Base-by-base conservation (phyloP, 2,888 invertebrate genomes). In the Caenorhabditis zanzibari region DNA sequence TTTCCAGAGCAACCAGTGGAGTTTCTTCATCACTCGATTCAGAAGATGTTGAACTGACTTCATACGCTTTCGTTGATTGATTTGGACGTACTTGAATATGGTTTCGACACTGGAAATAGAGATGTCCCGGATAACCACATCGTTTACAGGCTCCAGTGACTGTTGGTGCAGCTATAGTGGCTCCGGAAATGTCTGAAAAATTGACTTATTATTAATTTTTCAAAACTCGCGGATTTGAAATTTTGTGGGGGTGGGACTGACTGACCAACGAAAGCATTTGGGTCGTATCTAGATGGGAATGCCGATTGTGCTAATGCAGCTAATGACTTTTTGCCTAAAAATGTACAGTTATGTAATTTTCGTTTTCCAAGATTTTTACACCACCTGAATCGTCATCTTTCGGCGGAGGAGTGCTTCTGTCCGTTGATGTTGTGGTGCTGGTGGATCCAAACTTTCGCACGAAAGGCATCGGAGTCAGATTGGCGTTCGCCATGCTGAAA, bases 31-130 rank as follows among this genome's bases (percentile, higher is more conserved):
- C 92, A 69, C 90, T 90, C 88, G 93, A 93, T 4, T 93, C 93
- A 74, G 93, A 93, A 28, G 93, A 93, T 66, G 93, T 93, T 82
- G 93, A 93, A n/a, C 93, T 93, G 82, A 94, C 93, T 44, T 93
- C 90, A 4, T 93, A 90, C 10, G 93, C 90, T 47, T 64, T 81
- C 26, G 79, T 76, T 56, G 92, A 93, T 81, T 91, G 92, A 59
- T 88, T 86, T 7, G 93, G 93, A 80, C 93, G 92, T 16, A 93
- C 91, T 84, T 93, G 92, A 44, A 93, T 90, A 85, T 93, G 93
- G 86, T 94, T 94, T 7, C 93, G 91, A 85, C 93, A 94, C 77
- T 91, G 88, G 64, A 87, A 86, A 41, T 72, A 63, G 80, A 94
- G 88, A 89, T 94, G 94, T 10, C 94, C 94, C 84, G 92, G 93